Base-by-base conservation (phyloP, 2,888 invertebrate genomes). In the Pandemis corylana region DNA sequence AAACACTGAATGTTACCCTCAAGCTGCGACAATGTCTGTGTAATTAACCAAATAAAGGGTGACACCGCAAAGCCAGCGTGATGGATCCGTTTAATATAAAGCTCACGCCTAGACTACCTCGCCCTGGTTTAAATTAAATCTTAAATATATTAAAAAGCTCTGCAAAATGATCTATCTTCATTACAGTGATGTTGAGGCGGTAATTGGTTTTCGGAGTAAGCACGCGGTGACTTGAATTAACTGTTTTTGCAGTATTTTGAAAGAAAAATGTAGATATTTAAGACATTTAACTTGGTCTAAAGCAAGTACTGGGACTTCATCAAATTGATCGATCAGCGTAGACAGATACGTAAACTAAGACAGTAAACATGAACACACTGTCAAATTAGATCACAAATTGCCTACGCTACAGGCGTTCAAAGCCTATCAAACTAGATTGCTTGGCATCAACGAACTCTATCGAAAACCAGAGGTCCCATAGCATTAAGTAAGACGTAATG, bases 81-180 rank as follows among this genome's bases (percentile, higher is more conserved):
- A 94, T 93, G 90, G 94, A 94, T 94, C 91, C 87, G 78, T 94
- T 91, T 93, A 94, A 94, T 94, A 93, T 89, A 84, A 84, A 83
- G 85, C 86, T 84, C 85, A 83, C 81, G 80, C 79, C 79, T 80
- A 76, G 77, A 80, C 78, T 71, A 71, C 73, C 80, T 80, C 80
- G 81, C 82, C 82, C 83, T 80, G 78, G 81, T 83, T 85, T 84
- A 82, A 82, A 87, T 87, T 87, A 82, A 82, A 86, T 84, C 82
- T 81, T 72, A 75, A 75, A 72, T 75, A 72, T 72, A 71, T 75
- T 75, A 75, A 72, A 75, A 75, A 68, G 72, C 49, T 49, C 67
- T 67, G 69, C 42, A 70, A 42, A 56, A 42, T 71, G 62, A 75
- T 75, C 75, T 53, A 62, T 75, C 75, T 75, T 75, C 75, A 67